Evolutionary conservation across 2,888 invertebrate species (phyloP), one percentile per base, ranked within the genome.

Genomic region (Camptogramma bilineatum): DNA sequence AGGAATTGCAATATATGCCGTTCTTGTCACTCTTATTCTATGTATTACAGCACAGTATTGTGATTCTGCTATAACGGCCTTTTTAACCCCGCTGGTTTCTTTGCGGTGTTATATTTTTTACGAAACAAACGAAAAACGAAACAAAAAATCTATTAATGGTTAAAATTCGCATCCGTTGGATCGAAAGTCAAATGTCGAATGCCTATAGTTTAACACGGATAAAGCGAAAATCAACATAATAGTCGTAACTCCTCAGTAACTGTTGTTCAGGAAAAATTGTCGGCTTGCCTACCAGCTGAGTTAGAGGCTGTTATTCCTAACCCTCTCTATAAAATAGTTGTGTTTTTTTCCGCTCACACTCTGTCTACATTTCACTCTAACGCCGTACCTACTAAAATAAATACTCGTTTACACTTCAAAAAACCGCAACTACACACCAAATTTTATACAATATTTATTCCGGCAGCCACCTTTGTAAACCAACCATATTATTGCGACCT

Each of bases 341-440:
- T 34, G 31, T 34, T 10, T 42, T 18, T 58, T 52, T 48, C 52
- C 42, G 10, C 58, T 46, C 65, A 80, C 79, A 84, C 84, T 81
- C 82, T 72, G 72, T 62, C 76, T 75, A 84, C 87, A 88, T 80
- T 78, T 86, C 82, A 83, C 80, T 81, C 82, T 83, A 88, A 88
- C 85, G 83, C 83, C 83, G 73, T 74, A 79, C 83, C 73, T 74
- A 79, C 76, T 84, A 84, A 87, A 86, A 88, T 88, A 90, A 90
- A 88, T 81, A 84, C 86, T 85, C 83, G 84, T 88, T 87, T 84
- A 82, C 81, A 84, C 80, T 85, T 82, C 80, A 80, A 86, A 87
- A 87, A 88, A 88, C 86, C 84, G 75, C 82, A 80, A 80, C 77
- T 79, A 78, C 80, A 86, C 83, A 83, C 78, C 81, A 84, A 84